Evolutionary conservation across 23 tunicate genomes (phyloP).

Genomic region (Diplosoma virens): DNA sequence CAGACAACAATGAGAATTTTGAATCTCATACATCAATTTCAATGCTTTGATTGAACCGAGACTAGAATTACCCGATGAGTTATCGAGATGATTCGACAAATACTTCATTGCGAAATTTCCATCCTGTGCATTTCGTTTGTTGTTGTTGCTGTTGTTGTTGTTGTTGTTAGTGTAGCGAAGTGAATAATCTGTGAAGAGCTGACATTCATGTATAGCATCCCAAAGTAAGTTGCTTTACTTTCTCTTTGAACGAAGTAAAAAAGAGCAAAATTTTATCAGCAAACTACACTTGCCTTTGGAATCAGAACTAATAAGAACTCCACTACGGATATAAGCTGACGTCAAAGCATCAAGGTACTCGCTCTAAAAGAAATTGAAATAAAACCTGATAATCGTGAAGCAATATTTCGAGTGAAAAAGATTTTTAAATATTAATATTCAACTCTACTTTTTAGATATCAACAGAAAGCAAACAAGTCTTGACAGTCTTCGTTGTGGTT

Average conservation of each 20-base stretch:
- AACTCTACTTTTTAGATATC: too few relatives aligned
- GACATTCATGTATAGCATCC: not conserved
- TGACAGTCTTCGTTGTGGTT: too few relatives aligned
- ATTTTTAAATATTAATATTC: too few relatives aligned
- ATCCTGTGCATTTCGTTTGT: slow-evolving; percentile 33
- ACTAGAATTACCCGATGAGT: slow-evolving; percentile 55
- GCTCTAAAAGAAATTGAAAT: slow-evolving; percentile 34
- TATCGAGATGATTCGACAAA: slow-evolving; percentile 51
- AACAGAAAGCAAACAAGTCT: too few relatives aligned
- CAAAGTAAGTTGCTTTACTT: not conserved
- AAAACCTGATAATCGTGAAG: not conserved
- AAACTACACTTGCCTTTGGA: slow-evolving; percentile 40
- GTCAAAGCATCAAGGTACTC: slow-evolving; percentile 85
- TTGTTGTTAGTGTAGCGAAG: slow-evolving; percentile 55
- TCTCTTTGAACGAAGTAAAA: not conserved
- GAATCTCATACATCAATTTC: not conserved
- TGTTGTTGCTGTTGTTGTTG: not conserved
- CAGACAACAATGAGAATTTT: too few relatives aligned
- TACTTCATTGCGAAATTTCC: slow-evolving; percentile 63
- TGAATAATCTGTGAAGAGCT: slow-evolving; percentile 47
- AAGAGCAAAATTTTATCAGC: not conserved
- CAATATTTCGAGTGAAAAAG: too few relatives aligned
- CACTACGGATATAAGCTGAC: slow-evolving; percentile 86
- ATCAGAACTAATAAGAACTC: slow-evolving; percentile 87
- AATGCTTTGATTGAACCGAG: not conserved